These are phyloP conservation scores for Harpagifer antarcticus DNA, from an alignment of 2,797 vertebrate species.

Conservation along the genomic window DNA sequence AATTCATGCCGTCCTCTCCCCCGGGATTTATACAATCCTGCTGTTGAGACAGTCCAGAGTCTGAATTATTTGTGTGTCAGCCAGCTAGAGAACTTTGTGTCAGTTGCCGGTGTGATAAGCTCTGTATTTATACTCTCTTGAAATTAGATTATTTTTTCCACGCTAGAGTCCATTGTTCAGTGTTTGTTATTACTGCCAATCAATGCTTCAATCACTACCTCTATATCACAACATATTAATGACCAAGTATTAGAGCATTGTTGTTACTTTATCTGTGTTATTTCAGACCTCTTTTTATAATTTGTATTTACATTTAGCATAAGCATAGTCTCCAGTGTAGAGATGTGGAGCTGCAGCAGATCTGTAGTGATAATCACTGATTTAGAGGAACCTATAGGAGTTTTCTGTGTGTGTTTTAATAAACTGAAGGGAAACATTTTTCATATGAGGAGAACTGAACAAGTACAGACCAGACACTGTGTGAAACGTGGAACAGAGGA, in stretches of 20 bases:
- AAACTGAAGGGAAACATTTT: slow-evolving; percentile 44
- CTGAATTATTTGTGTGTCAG: slow-evolving; percentile 53
- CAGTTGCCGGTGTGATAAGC: slow-evolving; percentile 59
- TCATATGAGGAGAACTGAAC: slow-evolving; percentile 38
- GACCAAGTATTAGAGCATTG: slow-evolving; percentile 73
- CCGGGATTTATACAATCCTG: slow-evolving; percentile 25
- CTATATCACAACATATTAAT: slow-evolving; percentile 73
- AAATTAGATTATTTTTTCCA: slow-evolving; percentile 56
- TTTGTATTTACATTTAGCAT: slow-evolving; percentile 64
- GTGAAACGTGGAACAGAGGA: slow-evolving; percentile 48
- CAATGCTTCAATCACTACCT: slow-evolving; percentile 83
- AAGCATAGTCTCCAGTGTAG: slow-evolving; percentile 51
- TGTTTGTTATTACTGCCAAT: slow-evolving; percentile 70
- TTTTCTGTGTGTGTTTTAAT: slow-evolving; percentile 31
- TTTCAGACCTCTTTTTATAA: slow-evolving; percentile 50
- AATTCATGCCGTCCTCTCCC: slow-evolving; percentile 34
- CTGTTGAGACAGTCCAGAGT: slow-evolving; percentile 42
- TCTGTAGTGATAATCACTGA: slow-evolving; percentile 48
- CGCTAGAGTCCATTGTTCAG: slow-evolving; percentile 50
- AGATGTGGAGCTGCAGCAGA: slow-evolving; percentile 45
- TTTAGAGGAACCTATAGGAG: slow-evolving; percentile 51
- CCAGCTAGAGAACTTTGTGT: slow-evolving; percentile 53
- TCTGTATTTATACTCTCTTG: slow-evolving; percentile 70
- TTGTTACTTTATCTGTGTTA: slow-evolving; percentile 67
- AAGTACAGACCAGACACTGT: slow-evolving; percentile 71